Evolutionary conservation across 2,888 invertebrate genomes (phyloP).

Genomic region (Caenorhabditis plicata): DNA sequence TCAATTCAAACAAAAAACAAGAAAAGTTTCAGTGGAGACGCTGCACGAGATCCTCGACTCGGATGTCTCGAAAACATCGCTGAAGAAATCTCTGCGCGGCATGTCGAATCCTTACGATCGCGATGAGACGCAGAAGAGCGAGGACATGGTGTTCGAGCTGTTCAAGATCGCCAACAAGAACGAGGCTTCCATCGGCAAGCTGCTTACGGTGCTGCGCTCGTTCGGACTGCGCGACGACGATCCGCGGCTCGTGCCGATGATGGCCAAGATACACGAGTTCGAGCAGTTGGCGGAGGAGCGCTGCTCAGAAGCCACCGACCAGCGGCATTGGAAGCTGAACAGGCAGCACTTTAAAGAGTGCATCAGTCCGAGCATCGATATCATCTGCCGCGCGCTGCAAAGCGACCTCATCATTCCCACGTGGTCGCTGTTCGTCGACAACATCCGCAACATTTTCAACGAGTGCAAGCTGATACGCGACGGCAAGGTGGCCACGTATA

Average conservation of each 20-base stretch:
- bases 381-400: constrained; percentile 58
- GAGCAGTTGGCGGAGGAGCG: constrained; percentile 34
- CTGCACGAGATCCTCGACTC: constrained; percentile 32
- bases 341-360: constrained; percentile 17
- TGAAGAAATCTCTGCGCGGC: constrained; percentile 28
- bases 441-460: constrained; percentile 80
- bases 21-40: constrained; percentile 35
- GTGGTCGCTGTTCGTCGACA: constrained; percentile 83
- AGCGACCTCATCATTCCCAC: constrained; percentile 89
- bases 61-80: constrained; percentile 30
- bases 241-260: constrained; percentile 41
- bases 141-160: constrained; percentile 48
- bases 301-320: constrained; percentile 18
- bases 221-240: constrained; percentile 59
- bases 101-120: constrained; percentile 42
- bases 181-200: constrained; percentile 58
- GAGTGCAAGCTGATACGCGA: constrained; percentile 33
- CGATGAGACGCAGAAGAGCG: constrained; percentile 24
- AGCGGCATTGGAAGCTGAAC: constrained; percentile 44
- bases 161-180: constrained; percentile 61
- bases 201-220: constrained; percentile 52
- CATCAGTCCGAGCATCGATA: constrained; percentile 51
- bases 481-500: constrained; percentile 73
- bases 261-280: constrained; percentile 34
- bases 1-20: too few species aligned